Evolutionary conservation across 2,888 invertebrate species (phyloP), one percentile per base, ranked within the genome.

Genomic region (Chrysotoxum bicinctum): DNA sequence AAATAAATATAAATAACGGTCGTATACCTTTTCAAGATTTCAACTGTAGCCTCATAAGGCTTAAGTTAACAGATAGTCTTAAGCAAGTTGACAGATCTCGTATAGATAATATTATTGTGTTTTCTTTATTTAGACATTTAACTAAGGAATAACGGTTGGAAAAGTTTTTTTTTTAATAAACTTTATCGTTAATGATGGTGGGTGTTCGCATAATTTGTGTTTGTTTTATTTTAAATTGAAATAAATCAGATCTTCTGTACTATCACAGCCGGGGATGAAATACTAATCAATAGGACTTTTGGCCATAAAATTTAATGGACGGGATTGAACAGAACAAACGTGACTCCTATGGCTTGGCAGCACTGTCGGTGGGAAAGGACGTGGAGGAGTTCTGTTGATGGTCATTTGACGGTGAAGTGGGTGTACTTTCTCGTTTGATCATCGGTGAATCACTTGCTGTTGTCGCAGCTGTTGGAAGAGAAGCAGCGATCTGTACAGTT

Each of bases 201-300:
- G 64, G 75, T 56, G 21, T 75, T 76, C 81, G 45, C 3, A 40
- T 68, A 37, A 54, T 64, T 70, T 54, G 54, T 30, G 40, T 79
- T 75, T 54, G 60, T 23, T 73, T 62, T 56, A 48, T 73, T 52
- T 64, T 50, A 62, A 58, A 50, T 45, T 70, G 52, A 58, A 73
- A 52, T 79, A 69, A 75, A 73, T 80, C 82, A 86, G 78, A 83
- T 80, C 69, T 81, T 85, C 72, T 85, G 85, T 85, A 90, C 90
- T 92, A 92, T 92, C 92, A 92, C 92, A 92, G 92, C 91, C 91
- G 92, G 88, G 92, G 92, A 90, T 89, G 90, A 91, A 91, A 85
- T 81, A 85, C 85, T 85, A 85, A 80, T 85, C 76, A 77, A 76
- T 62, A 72, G 81, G 80, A 76, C 37, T 45, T 54, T 45, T 83